Percentiles rank a stretch among this genome's conserved stretches.
Conservation (phyloP, 1,140 invertebrate species). For the Caenorhabditis brenneri region DNA sequence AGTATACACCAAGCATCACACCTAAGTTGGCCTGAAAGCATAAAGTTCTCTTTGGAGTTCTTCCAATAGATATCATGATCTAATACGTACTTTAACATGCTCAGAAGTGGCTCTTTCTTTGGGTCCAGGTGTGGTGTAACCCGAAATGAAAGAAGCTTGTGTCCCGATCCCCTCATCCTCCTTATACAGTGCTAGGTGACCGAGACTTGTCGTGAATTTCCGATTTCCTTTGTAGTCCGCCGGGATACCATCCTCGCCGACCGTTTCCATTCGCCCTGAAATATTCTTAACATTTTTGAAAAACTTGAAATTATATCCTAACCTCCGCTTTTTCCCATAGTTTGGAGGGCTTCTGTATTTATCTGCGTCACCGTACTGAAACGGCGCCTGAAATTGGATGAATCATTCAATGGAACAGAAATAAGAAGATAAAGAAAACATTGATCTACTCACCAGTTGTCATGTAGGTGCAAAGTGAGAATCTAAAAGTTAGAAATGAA, state of each 20-base stretch:
- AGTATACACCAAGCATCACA: slow-evolving; percentile 70
- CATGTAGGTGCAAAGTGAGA: slow-evolving; percentile 38
- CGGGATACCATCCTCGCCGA: slow-evolving; percentile 42
- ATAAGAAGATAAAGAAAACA: not conserved
- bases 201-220: slow-evolving; percentile 31
- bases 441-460: slow-evolving; percentile 32
- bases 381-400: slow-evolving; percentile 37
- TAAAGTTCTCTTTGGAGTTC: not conserved
- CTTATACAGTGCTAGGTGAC: slow-evolving; percentile 28
- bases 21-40: slow-evolving; percentile 67
- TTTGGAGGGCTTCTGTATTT: slow-evolving; percentile 43
- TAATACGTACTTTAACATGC: slow-evolving; percentile 69
- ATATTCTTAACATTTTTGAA: not conserved
- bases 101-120: slow-evolving; percentile 67
- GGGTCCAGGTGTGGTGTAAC: slow-evolving; percentile 68
- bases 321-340: slow-evolving; percentile 28
- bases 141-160: slow-evolving; percentile 62
- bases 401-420: not conserved
- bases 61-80: slow-evolving; percentile 55
- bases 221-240: slow-evolving; percentile 42
- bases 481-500: slow-evolving; percentile 15
- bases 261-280: slow-evolving; percentile 25
- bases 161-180: slow-evolving; percentile 22
- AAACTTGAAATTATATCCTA: not conserved
- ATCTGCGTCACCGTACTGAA: slow-evolving; percentile 52